Evolutionary conservation across 2,113 vertebrate genomes (phyloP).

Genomic region (Neogobius melanostomus): DNA sequence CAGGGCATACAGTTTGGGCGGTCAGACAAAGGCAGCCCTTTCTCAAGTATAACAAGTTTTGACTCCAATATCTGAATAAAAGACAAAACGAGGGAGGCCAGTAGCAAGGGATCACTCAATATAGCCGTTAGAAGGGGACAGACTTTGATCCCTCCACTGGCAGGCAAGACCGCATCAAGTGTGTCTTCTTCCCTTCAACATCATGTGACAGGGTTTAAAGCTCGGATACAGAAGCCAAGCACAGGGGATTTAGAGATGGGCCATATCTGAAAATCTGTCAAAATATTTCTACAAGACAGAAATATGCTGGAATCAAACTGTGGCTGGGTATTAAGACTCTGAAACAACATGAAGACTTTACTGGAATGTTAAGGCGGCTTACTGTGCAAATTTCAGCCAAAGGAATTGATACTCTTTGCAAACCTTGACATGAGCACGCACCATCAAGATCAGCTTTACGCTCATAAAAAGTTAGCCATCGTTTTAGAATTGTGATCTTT

Average conservation of each 20-base stretch:
- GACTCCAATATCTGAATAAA: constrained; percentile 59
- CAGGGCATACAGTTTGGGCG: constrained; percentile 44
- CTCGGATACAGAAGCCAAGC: constrained; percentile 67
- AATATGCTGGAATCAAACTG: constrained; percentile 70
- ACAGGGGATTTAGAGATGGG: constrained; percentile 70
- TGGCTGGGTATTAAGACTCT: constrained; percentile 67
- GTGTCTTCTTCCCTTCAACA: constrained; percentile 63
- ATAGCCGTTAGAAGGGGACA: constrained; percentile 62
- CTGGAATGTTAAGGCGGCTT: constrained; percentile 71
- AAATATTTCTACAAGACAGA: constrained; percentile 75
- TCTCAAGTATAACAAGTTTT: constrained; percentile 45
- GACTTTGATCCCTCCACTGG: constrained; percentile 58
- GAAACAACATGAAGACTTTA: constrained; percentile 69
- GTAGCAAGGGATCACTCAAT: constrained; percentile 64
- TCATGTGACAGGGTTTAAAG: constrained; percentile 75
- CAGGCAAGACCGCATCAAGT: constrained; percentile 65
- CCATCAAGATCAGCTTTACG: constrained; percentile 49
- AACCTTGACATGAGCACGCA: constrained; percentile 50
- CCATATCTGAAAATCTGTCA: constrained; percentile 76
- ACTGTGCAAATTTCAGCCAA: constrained; percentile 62
- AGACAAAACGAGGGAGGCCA: constrained; percentile 49
- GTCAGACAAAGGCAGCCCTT: constrained; percentile 7
- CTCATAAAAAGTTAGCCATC: constrained; percentile 31
- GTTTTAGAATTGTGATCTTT: constrained; percentile 33
- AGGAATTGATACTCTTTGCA: constrained; percentile 54